Percentiles rank a stretch among this genome's conserved stretches.
These are phyloP conservation scores for Ferdinandea cuprea DNA, from an alignment of 2,888 invertebrate genomes.

Conservation along the genomic window DNA sequence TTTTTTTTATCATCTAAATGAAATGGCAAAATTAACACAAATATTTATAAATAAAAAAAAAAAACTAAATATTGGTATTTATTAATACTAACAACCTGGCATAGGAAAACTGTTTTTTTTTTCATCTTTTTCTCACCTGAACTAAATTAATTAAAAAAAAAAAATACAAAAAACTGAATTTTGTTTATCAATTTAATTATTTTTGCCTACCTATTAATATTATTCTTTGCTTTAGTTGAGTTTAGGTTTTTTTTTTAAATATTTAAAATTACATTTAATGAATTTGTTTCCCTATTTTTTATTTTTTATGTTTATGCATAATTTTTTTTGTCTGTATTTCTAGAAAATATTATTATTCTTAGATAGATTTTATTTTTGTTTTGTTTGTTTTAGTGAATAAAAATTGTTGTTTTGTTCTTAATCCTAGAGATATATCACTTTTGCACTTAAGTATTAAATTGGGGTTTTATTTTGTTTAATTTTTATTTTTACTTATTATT, in stretches of 20 bases:
- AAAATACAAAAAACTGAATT: slow-evolving; percentile 21
- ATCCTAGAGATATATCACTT: slow-evolving; percentile 73
- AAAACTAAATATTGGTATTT: slow-evolving; percentile 41
- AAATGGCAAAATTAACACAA: slow-evolving; percentile 63
- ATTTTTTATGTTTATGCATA: slow-evolving; percentile 59
- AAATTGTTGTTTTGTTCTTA: slow-evolving; percentile 64
- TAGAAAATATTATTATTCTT: slow-evolving; percentile 62
- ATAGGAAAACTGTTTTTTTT: slow-evolving; percentile 42
- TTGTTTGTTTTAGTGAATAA: slow-evolving; percentile 65
- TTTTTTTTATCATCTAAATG: not conserved
- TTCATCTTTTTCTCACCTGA: not conserved
- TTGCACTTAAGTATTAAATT: slow-evolving; percentile 71
- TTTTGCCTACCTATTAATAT: slow-evolving; percentile 65
- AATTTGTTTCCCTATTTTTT: slow-evolving; percentile 71
- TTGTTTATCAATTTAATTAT: slow-evolving; percentile 48
- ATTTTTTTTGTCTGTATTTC: slow-evolving; percentile 73
- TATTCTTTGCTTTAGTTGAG: slow-evolving; percentile 42
- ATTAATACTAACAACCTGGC: slow-evolving; percentile 59
- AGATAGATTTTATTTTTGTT: slow-evolving; percentile 37
- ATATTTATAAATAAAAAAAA: slow-evolving; percentile 18
- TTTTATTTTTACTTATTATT: slow-evolving; percentile 40
- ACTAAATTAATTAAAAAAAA: slow-evolving; percentile 24
- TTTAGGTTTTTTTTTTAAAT: slow-evolving; percentile 23
- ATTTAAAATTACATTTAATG: slow-evolving; percentile 65
- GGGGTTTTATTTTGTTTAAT: slow-evolving; percentile 38